Percentiles rank a stretch among this genome's conserved stretches.
Conservation (phyloP, 2,113 vertebrate species). For the Capra hircus region DNA sequence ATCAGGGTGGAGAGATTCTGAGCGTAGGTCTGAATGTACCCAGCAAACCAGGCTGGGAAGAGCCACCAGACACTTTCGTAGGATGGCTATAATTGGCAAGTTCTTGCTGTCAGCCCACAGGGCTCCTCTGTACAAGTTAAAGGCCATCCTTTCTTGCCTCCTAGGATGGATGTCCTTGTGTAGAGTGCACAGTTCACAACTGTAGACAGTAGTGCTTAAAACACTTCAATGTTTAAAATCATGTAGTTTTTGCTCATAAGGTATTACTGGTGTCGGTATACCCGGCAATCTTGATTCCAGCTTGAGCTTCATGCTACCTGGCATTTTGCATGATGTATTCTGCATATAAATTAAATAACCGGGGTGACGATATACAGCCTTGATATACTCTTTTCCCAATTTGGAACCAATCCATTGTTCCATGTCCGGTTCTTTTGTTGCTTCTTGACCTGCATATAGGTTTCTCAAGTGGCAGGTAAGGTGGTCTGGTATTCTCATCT, state of each 20-base stretch:
- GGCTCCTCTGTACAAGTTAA: not conserved
- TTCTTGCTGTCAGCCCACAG: not conserved
- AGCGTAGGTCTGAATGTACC: not conserved
- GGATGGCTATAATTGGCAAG: not conserved
- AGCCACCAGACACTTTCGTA: not conserved
- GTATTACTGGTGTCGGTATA: not conserved
- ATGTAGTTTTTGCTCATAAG: not conserved
- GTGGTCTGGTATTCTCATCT: not conserved
- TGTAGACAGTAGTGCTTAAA: not conserved
- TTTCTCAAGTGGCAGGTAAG: not conserved
- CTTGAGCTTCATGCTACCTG: not conserved
- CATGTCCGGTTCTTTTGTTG: accelerated
- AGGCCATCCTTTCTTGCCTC: not conserved
- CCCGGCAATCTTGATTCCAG: not conserved
- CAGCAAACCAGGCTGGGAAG: not conserved
- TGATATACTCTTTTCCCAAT: not conserved
- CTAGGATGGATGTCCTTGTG: not conserved
- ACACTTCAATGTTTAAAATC: not conserved
- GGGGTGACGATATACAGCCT: not conserved
- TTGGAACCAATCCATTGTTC: not conserved
- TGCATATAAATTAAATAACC: not conserved
- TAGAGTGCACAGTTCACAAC: not conserved
- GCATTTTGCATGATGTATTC: not conserved
- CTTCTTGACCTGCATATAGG: not conserved
- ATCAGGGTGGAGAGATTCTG: not conserved